phyloP scores from a whole-genome alignment of 1,140 invertebrate species.

The Stenopsyche tienmushanensis region DNA sequence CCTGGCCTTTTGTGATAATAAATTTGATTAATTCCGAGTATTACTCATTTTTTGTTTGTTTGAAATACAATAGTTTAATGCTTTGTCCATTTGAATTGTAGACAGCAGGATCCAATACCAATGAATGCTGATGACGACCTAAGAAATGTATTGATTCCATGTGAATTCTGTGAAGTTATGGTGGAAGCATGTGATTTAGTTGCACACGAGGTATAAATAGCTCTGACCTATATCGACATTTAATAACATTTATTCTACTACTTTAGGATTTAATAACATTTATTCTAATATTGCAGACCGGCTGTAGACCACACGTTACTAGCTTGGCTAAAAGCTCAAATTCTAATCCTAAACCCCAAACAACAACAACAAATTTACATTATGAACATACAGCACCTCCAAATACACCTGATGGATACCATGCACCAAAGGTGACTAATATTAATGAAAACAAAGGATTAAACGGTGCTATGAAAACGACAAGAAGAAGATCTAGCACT shows the following conservation, averaged over 20 bases:
- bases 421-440: conserved; percentile 9
- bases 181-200: conserved; percentile 43
- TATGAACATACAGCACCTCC: no score
- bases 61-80: no score
- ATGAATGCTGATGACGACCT: conserved; percentile 20
- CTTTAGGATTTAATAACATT: conserved; percentile 18
- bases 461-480: neutral
- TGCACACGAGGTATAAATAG: conserved; percentile 32
- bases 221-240: neutral
- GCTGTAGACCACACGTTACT: conserved; percentile 34
- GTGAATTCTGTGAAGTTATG: conserved; percentile 51
- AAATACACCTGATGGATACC: conserved; percentile 36
- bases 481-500: neutral
- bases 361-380: no score
- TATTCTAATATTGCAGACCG: conserved; percentile 32
- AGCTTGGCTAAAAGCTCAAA: conserved; percentile 14
- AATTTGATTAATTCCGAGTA: no score
- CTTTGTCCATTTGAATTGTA: no score
- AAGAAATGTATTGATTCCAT: conserved; percentile 47
- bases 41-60: no score
- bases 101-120: no score
- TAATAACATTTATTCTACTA: conserved; percentile 4
- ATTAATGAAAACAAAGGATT: neutral
- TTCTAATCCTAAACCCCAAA: neutral
- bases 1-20: no score